Evolutionary conservation across 1,140 invertebrate genomes (phyloP).

Genomic region (Panagrolaimus sp.): DNA sequence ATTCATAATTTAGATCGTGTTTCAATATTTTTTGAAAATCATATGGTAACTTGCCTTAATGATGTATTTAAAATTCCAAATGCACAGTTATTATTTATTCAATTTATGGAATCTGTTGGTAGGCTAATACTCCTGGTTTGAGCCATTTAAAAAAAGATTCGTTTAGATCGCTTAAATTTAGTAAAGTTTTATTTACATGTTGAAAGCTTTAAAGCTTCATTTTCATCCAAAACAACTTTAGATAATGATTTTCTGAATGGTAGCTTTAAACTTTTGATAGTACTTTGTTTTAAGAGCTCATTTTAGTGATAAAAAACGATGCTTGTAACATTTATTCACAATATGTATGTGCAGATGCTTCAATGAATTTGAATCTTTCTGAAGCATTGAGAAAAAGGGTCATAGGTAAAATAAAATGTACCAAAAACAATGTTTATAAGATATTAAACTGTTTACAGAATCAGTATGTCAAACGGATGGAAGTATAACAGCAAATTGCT

Average conservation of each 20-base stretch:
- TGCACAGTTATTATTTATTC: constrained; percentile 13
- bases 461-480: constrained; percentile 3
- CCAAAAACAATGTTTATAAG: background rate
- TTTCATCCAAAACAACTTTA: constrained; percentile 6
- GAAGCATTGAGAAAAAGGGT: constrained; percentile 16
- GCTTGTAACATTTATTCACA: constrained; percentile 21
- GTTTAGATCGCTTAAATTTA: constrained; percentile 13
- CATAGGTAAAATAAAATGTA: background rate
- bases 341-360: constrained; percentile 17
- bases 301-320: constrained; percentile 15
- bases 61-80: constrained; percentile 5
- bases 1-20: no score
- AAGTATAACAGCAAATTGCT: constrained; percentile 18
- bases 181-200: constrained; percentile 26
- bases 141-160: background rate
- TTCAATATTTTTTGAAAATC: background rate
- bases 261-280: background rate
- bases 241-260: background rate
- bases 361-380: background rate
- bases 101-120: constrained; percentile 12
- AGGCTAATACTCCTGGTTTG: background rate
- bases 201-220: constrained; percentile 21
- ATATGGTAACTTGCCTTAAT: background rate
- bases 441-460: background rate
- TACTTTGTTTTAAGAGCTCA: background rate